Evolutionary conservation across 2,888 invertebrate species (phyloP).

Genomic region (Galerucella calmariensis): DNA sequence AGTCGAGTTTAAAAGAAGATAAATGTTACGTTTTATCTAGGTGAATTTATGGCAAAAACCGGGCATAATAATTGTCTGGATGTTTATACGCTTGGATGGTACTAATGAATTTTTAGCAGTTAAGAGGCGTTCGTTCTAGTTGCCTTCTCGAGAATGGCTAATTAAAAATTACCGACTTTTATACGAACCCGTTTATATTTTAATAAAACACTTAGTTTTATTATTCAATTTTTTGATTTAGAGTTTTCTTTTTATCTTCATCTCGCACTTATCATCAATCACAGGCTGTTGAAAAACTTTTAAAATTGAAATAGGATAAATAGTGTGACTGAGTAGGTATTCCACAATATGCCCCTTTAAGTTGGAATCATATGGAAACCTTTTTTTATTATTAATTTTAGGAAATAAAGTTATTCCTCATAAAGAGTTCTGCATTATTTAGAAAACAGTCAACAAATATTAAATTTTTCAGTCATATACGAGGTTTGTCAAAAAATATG

Average conservation of each 20-base stretch:
- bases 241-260: neutral
- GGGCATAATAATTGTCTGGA: conserved; percentile 63
- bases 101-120: conserved; percentile 36
- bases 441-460: too few relatives aligned
- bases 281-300: too few relatives aligned
- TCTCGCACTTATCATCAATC: too few relatives aligned
- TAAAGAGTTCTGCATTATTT: too few relatives aligned
- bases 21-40: conserved; percentile 64
- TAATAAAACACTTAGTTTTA: neutral
- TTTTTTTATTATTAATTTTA: too few relatives aligned
- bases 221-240: neutral
- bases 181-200: neutral
- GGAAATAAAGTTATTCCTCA: too few relatives aligned
- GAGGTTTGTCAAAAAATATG: too few relatives aligned
- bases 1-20: conserved; percentile 64
- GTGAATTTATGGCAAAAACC: conserved; percentile 63
- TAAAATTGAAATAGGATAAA: too few relatives aligned
- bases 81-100: conserved; percentile 61
- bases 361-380: too few relatives aligned
- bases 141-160: conserved; percentile 10
- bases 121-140: conserved; percentile 13
- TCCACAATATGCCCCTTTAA: too few relatives aligned
- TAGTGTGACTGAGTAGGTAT: too few relatives aligned
- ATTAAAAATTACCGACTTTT: conserved; percentile 21
- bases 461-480: too few relatives aligned